Conservation (phyloP, 2,797 vertebrate genomes). For the Chelmon rostratus region DNA sequence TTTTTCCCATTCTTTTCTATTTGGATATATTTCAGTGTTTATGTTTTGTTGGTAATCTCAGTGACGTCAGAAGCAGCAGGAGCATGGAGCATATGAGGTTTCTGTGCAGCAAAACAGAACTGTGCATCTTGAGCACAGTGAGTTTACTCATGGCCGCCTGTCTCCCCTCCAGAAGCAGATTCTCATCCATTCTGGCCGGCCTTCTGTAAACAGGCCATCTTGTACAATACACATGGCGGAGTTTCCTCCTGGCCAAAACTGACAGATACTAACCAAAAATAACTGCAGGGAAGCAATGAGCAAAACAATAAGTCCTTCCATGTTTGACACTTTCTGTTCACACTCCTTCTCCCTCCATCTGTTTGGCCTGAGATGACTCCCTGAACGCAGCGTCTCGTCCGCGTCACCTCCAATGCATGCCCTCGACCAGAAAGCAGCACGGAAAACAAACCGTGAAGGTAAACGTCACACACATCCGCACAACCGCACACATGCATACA, state of each 20-base stretch:
- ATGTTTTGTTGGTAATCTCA: not conserved
- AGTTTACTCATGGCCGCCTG: conserved; percentile 25
- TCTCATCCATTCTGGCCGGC: conserved; percentile 51
- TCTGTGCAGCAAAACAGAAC: not conserved
- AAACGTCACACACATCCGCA: conserved; percentile 18
- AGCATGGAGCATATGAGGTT: conserved; percentile 6
- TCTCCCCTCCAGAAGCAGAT: conserved; percentile 51
- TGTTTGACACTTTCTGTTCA: conserved; percentile 46
- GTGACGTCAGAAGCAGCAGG: not conserved
- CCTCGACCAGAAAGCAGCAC: not conserved
- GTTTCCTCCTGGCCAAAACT: conserved; percentile 49
- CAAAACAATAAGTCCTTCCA: conserved; percentile 57
- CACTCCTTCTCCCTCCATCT: conserved; percentile 48
- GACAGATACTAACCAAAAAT: conserved; percentile 53
- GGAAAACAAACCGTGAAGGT: conserved; percentile 30
- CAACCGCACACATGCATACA: conserved; percentile 38
- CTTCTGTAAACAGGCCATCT: conserved; percentile 57
- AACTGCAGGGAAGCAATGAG: conserved; percentile 45
- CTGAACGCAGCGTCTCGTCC: not conserved
- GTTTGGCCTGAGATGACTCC: conserved; percentile 33
- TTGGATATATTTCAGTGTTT: not conserved
- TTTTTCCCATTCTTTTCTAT: not conserved
- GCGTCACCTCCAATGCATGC: not conserved
- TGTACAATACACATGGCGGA: conserved; percentile 59
- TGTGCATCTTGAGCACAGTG: conserved; percentile 22